A percentile compares a stretch with the other conserved stretches of the same genome.
These are phyloP conservation scores for Abramis brama DNA, from an alignment of 2,113 vertebrate species.

Conservation along the genomic window DNA sequence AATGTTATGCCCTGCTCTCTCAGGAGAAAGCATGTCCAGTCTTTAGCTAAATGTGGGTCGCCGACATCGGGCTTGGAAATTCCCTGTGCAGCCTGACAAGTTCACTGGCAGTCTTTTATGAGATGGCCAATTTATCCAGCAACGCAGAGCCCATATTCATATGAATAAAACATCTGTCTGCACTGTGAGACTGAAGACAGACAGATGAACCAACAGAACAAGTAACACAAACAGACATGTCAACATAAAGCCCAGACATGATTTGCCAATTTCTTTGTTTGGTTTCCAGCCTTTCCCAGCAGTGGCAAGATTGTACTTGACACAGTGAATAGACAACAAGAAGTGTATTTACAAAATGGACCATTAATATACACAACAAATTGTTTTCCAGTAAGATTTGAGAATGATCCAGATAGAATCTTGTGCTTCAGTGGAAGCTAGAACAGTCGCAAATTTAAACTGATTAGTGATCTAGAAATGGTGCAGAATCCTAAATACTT, in stretches of 20 bases:
- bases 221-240: slow-evolving; percentile 41
- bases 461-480: background rate
- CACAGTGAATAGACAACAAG: background rate
- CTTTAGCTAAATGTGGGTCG: slow-evolving; percentile 36
- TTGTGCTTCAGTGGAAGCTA: background rate
- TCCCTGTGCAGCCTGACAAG: slow-evolving; percentile 21
- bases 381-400: background rate
- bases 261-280: slow-evolving; percentile 22
- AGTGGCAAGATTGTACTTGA: slow-evolving; percentile 27
- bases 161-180: slow-evolving; percentile 71
- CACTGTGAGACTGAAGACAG: slow-evolving; percentile 57
- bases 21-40: slow-evolving; percentile 29
- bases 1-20: background rate
- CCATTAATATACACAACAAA: background rate
- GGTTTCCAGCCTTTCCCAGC: background rate
- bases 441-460: background rate
- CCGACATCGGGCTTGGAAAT: background rate
- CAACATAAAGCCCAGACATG: slow-evolving; percentile 45
- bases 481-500: too few relatives aligned
- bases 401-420: background rate
- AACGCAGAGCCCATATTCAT: slow-evolving; percentile 39
- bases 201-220: slow-evolving; percentile 45
- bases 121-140: slow-evolving; percentile 44
- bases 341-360: background rate
- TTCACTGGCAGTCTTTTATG: slow-evolving; percentile 29